Base-by-base conservation (phyloP, 2,797 vertebrate genomes). In the Poecilia velifera region DNA sequence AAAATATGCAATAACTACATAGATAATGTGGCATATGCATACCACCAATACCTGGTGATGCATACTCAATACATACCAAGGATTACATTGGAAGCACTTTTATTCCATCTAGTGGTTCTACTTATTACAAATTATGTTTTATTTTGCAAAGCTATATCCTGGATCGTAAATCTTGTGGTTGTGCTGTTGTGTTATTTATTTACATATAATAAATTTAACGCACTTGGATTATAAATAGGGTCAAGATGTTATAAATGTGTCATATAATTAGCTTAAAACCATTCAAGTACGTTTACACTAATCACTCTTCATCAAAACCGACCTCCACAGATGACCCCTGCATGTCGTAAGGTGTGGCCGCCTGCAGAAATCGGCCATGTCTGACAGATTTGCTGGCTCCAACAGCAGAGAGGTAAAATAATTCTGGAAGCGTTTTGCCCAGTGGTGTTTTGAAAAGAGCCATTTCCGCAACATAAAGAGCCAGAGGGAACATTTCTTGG, bases 191-290 rank as follows among this genome's bases (percentile, higher is more conserved):
- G 62, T 18, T 64, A 36, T 36, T 36, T 64, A 34, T 34, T 68
- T 5, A 93, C 92, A 93, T 93, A 93, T 91, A 92, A 91, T 87
- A 88, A 87, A 92, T 94, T 92, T 89, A 94, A 83, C 85, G 88
- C 49, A 9, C 70, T 91, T 93, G 93, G 91, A 95, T 94, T 93
- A 90, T 86, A 85, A 72, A 41, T 90, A 84, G 85, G 92, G 88
- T 76, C 6, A 79, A 82, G 68, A 76, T 76, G 81, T 89, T 91
- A 90, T 81, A 85, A 87, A 83, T 86, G 76, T 79, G 81, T 85
- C 84, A 72, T 79, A 72, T 85, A 81, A 94, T 92, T 93, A 84
- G 83, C 81, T 86, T 66, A 16, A 25, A 41, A 43, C 10, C 18
- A 70, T n/a, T 13, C 2, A 12, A n/a, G 2, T 43, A 16, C 28